Base-by-base conservation (phyloP, 1,140 invertebrate genomes). In the Eumaeus atala region DNA sequence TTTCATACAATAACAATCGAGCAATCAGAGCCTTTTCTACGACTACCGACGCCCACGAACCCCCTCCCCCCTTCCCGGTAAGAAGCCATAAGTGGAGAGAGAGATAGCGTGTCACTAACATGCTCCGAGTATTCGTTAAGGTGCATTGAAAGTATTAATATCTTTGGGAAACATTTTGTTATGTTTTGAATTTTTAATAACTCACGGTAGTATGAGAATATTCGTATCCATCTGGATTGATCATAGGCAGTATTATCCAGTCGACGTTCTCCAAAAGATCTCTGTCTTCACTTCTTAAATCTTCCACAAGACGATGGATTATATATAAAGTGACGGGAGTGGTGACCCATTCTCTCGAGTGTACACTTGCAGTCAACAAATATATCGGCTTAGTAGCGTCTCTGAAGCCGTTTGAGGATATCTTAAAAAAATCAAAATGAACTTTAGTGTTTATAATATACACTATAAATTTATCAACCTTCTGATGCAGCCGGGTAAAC, bases 261-360 rank as follows among this genome's bases (percentile, higher is more conserved):
- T 80, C 77, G 16, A 66, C 64, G 10, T 62, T 64, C 12, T 76
- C 51, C 16, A 75, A 51, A 14, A 80, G 59, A 33, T 80, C 76
- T 10, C 65, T 65, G 51, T 72, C 72, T 33, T 65, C 52, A 9
- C 49, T 56, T 37, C 90, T 82, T n/a, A 28, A 6, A 28, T 66
- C 54, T 54, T 90, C 88, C n/a, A 90, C 88, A 47, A 92, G 71
- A 55, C 91, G 77, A 55, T 90, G 77, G 44, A 92, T 89, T 1
- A 91, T 85, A 76, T 91, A 93, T 0, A 92, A 70, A 10, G 89
- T 87, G 0, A 89, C 87, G 0, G 92, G 90, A 1, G 91, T 90
- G 0, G 91, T 88, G 10, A 92, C 90, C 92, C 93, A 94, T 78
- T 94, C 92, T 37, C 92, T 74, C 0, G 92, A 92, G 83, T 94